Percentiles rank a stretch among this genome's conserved stretches.
phyloP scores from a whole-genome alignment of 2,797 vertebrate genomes.

The Clarias laeviceps region DNA sequence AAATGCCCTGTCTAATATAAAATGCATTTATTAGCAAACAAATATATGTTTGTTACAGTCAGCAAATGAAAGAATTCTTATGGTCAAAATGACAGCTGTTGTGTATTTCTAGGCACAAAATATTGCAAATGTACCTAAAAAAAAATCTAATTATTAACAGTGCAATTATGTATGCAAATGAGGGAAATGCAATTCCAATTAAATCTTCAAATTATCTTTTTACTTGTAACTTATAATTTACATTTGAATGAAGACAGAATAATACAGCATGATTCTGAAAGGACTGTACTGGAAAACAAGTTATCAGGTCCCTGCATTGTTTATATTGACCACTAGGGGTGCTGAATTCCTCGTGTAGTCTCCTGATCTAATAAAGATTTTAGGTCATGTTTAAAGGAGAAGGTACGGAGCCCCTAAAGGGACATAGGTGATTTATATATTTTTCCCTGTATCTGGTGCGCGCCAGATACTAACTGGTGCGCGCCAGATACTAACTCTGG shows the following conservation, averaged over 20 bases:
- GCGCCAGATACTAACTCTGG: no score
- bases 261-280: background rate
- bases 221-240: no score
- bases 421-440: no score
- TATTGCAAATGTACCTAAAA: background rate
- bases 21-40: background rate
- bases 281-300: background rate
- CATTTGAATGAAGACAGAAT: background rate
- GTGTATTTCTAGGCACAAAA: background rate
- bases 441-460: no score
- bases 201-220: background rate
- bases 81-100: background rate
- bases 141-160: no score
- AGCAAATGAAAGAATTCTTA: no score
- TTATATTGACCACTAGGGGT: background rate
- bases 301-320: background rate
- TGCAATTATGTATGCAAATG: no score
- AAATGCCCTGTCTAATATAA: background rate
- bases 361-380: background rate
- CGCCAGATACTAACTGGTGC: no score
- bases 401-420: no score
- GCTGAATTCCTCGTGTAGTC: background rate
- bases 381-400: background rate
- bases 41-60: background rate
- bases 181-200: background rate